Evolutionary conservation across 2,113 vertebrate genomes (phyloP), one percentile per base, ranked within the genome.

Genomic region (Steatornis caripensis): DNA sequence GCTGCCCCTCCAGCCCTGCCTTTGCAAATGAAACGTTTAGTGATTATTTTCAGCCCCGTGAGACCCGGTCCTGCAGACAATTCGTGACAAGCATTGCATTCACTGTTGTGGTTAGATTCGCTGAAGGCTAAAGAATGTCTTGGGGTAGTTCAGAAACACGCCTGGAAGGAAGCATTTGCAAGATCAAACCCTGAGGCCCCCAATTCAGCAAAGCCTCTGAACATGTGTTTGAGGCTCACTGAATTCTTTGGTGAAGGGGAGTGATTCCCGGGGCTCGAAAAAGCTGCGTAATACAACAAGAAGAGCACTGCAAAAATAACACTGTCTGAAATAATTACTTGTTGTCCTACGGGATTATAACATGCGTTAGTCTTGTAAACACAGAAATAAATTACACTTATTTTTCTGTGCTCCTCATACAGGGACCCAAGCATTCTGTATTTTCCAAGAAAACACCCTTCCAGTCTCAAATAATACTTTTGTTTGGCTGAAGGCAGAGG

Each of bases 201-300:
- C 69, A 48, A 16, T 89, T 84, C 92, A 97, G 89, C 77, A 93
- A 97, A 96, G 93, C 57, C 87, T 93, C 89, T 54, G 81, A 95
- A 95, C 96, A 87, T 89, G 86, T 94, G 86, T 91, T 94, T 89
- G 96, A 96, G 92, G 89, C 92, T 95, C 86, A 12, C 41, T 57
- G 89, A 95, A 93, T 95, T 96, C 95, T 95, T 97, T 72, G 70
- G 80, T 95, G 90, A 95, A 95, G 85, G 43, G 96, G 92, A 94
- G 85, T 54, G 69, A 95, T 93, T 94, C 89, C 94, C 4, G 7
- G 37, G 77, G 91, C 95, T 83, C 94, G 84, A 30, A 91, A 87
- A 79, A 92, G 92, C 91, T 92, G 82, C 92, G 92, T 89, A 91
- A 90, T 76, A 80, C 94, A 80, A 83, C 84, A 58, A 88, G 83